Percentiles rank a stretch among this genome's conserved stretches.
Conservation (phyloP, 2,888 invertebrate species). For the Dyspetes luteomarginatus region DNA sequence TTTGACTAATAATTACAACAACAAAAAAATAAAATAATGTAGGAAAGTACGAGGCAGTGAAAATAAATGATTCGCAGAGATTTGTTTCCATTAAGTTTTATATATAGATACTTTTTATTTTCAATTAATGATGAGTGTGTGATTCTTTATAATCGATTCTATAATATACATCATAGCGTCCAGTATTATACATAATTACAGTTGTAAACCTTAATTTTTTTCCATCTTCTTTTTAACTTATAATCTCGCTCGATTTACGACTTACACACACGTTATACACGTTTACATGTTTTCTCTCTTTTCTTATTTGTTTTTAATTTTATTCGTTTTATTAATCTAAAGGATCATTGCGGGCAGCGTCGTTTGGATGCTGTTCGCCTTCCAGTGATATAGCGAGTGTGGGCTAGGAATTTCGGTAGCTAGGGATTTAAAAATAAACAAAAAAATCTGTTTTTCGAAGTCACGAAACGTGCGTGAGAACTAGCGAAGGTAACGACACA, state of each 20-base stretch:
- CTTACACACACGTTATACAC: slow-evolving; percentile 58
- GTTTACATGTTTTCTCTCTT: slow-evolving; percentile 33
- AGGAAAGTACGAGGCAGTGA: slow-evolving; percentile 13
- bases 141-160: slow-evolving; percentile 83
- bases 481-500: slow-evolving; percentile 50
- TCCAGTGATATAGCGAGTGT: slow-evolving; percentile 26
- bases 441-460: slow-evolving; percentile 13
- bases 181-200: slow-evolving; percentile 83
- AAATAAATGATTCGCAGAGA: slow-evolving; percentile 75
- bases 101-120: slow-evolving; percentile 74
- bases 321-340: slow-evolving; percentile 7
- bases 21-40: slow-evolving; percentile 37
- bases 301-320: slow-evolving; percentile 6
- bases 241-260: slow-evolving; percentile 58
- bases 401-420: slow-evolving; percentile 38
- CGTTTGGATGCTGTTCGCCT: slow-evolving; percentile 39
- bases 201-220: slow-evolving; percentile 77
- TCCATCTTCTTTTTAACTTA: slow-evolving; percentile 27
- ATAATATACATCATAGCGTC: slow-evolving; percentile 84
- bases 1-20: no score
- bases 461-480: slow-evolving; percentile 53
- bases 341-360: slow-evolving; percentile 50
- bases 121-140: slow-evolving; percentile 81
- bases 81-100: slow-evolving; percentile 73
- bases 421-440: neutral